These are phyloP conservation scores for Conopomorpha cramerella DNA, from an alignment of 1,140 invertebrate species.

Conservation along the genomic window DNA sequence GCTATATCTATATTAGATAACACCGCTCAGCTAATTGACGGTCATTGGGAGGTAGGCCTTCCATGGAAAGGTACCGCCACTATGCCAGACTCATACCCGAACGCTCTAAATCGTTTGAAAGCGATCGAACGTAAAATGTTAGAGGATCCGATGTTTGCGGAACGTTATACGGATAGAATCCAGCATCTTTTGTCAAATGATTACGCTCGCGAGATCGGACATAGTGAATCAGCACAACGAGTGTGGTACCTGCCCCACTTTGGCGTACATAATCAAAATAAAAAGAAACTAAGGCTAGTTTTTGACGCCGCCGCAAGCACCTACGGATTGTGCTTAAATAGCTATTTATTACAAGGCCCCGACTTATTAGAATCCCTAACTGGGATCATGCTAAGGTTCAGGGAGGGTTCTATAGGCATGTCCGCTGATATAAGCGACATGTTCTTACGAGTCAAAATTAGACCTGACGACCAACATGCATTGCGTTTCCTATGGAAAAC, in stretches of 20 bases:
- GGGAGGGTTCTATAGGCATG: slow-evolving; percentile 11
- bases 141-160: not conserved
- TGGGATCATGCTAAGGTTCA: slow-evolving; percentile 10
- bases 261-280: slow-evolving; percentile 9
- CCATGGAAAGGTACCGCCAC: slow-evolving; percentile 4
- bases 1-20: not conserved
- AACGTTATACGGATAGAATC: slow-evolving; percentile 1
- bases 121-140: not conserved
- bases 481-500: slow-evolving; percentile 16
- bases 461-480: slow-evolving; percentile 6
- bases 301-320: slow-evolving; percentile 13
- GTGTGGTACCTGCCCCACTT: slow-evolving; percentile 4
- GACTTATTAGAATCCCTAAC: slow-evolving; percentile 9
- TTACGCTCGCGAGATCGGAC: slow-evolving; percentile 1
- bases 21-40: not conserved
- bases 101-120: not conserved
- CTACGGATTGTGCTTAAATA: slow-evolving; percentile 10
- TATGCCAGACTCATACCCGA: not conserved
- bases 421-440: slow-evolving; percentile 10
- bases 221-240: not conserved
- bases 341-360: slow-evolving; percentile 8
- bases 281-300: slow-evolving; percentile 12
- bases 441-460: slow-evolving; percentile 9
- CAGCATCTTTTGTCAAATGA: not conserved
- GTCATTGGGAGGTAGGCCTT: slow-evolving; percentile 8